A percentile compares a stretch with the other conserved stretches of the same genome.
These are phyloP conservation scores for Arnoldichthys spilopterus DNA, from an alignment of 2,797 vertebrate genomes.

Conservation along the genomic window DNA sequence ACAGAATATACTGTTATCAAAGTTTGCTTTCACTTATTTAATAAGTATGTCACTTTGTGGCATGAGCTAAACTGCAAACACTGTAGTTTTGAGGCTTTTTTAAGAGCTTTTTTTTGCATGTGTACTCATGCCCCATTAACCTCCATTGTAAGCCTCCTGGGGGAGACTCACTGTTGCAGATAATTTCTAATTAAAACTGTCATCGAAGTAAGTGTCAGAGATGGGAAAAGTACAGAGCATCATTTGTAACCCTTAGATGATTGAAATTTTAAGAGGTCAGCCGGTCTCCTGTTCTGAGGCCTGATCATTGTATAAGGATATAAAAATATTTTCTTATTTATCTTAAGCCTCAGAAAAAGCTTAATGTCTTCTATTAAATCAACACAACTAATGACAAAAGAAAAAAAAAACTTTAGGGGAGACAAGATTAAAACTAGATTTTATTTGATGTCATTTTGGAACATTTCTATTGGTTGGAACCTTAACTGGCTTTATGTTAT, in stretches of 20 bases:
- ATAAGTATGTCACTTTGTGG: neutral
- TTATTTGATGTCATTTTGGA: too few species aligned
- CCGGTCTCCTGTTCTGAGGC: neutral
- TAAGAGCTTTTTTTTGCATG: neutral
- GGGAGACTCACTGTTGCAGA: slow-evolving; percentile 1
- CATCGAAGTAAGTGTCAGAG: neutral
- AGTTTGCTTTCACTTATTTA: neutral
- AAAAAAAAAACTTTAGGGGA: too few species aligned
- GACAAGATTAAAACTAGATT: too few species aligned
- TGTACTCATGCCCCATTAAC: slow-evolving; percentile 2
- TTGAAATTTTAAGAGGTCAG: neutral
- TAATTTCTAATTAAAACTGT: neutral
- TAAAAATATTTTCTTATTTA: neutral
- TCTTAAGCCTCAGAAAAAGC: neutral
- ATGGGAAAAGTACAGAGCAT: neutral
- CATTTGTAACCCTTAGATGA: neutral
- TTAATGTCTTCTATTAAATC: too few species aligned
- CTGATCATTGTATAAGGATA: neutral
- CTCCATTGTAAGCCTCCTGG: neutral
- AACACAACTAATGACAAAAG: too few species aligned
- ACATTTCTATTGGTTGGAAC: too few species aligned
- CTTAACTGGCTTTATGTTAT: too few species aligned
- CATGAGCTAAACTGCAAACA: neutral
- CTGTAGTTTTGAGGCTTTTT: neutral
- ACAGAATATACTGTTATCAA: neutral